Evolutionary conservation across 1,140 invertebrate genomes (phyloP), one percentile per base, ranked within the genome.

Genomic region (Ceratosolen fusciceps): DNA sequence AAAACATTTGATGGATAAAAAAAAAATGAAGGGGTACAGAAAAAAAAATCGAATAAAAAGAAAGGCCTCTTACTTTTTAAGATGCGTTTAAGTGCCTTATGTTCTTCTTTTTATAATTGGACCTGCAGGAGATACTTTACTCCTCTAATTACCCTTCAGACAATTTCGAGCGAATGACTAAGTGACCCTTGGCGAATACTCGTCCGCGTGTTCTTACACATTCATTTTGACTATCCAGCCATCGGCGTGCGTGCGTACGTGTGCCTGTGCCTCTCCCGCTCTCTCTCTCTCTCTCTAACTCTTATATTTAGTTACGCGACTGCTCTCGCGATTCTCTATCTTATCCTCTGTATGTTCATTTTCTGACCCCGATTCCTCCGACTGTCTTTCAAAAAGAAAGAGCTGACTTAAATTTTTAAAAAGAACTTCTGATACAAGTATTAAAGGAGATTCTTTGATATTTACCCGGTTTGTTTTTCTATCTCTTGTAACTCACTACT

Each of bases 141-240:
- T 87, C 83, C 85, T 87, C 87, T 90, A 89, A 90, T 89, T 89
- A 89, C 86, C 84, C 84, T 86, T 88, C 86, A 86, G 85, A 89
- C 86, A 88, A 88, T 89, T 81, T 84, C 83, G 67, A 82, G 68
- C 84, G 85, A 56, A 56, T 73, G 52, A 82, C 77, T 78, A 81
- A 88, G 82, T 85, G 87, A 88, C 86, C 21, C 54, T 58, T 1
- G 34, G 31, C 43, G 52, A 24, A 60, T 16, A 60, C 21, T 0
- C 37, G 9, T 16, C 14, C 29, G 49, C 16, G 29, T 47, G 8
- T 10, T 62, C 19, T n/a, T 37, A 65, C 7, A 37, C 9, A n/a
- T 62, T 14, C 10, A 19, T 10, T 9, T 5, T 4, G 8, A 62
- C 14, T 19, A 10, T 34, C 31, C 9, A 9, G 1, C n/a, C n/a